phyloP scores from a whole-genome alignment of 2,797 vertebrate genomes.

The Sebastes ruberrimus region DNA sequence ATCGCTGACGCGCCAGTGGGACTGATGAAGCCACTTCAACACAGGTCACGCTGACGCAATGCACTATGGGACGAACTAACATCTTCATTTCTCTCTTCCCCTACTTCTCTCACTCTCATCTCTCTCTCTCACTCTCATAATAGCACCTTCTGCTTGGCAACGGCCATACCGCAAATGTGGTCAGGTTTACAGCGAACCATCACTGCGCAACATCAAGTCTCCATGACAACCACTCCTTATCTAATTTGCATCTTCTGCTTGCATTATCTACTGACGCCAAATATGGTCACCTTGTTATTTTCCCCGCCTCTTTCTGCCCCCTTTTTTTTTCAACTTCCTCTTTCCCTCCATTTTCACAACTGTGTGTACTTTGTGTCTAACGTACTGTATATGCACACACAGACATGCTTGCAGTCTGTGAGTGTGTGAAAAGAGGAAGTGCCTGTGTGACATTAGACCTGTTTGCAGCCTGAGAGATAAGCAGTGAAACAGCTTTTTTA shows the following conservation, averaged over 20 bases:
- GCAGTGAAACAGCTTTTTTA: conserved; percentile 42
- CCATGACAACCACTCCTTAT: conserved; percentile 83
- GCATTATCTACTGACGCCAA: conserved; percentile 75
- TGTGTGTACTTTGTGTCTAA: conserved; percentile 10
- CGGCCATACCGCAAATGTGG: conserved; percentile 78
- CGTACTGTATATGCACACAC: background rate
- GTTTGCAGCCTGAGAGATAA: conserved; percentile 65
- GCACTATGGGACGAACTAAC: conserved; percentile 77
- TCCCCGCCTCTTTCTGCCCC: conserved; percentile 52
- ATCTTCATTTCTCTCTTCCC: conserved; percentile 68
- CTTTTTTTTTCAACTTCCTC: conserved; percentile 60
- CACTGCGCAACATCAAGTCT: conserved; percentile 79
- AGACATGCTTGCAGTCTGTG: background rate
- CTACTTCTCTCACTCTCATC: conserved; percentile 58
- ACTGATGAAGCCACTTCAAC: conserved; percentile 68
- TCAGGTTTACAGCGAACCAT: conserved; percentile 77
- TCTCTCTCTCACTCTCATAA: conserved; percentile 67
- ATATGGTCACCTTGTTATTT: conserved; percentile 69
- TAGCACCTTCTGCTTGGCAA: conserved; percentile 80
- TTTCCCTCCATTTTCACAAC: conserved; percentile 64
- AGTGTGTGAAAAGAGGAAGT: conserved; percentile 74
- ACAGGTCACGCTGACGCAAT: conserved; percentile 73
- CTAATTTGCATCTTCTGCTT: conserved; percentile 83
- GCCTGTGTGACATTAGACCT: conserved; percentile 47
- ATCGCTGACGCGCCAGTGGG: conserved; percentile 74